Evolutionary conservation across 2,797 vertebrate species (phyloP).

Genomic region (Chiropotes sagulatus): DNA sequence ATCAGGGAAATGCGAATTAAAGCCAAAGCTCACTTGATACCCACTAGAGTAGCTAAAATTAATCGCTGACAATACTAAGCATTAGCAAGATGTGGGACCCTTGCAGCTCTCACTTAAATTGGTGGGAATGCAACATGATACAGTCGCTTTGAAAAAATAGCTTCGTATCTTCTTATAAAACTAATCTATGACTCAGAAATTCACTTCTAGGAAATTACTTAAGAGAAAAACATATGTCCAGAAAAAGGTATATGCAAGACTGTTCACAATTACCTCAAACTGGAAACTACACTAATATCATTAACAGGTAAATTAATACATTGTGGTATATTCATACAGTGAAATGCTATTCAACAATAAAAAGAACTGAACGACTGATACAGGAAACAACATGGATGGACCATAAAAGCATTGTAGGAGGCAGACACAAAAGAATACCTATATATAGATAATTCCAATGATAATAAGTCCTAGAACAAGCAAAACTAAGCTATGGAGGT

Average conservation of each 20-base stretch:
- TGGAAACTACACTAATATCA: background rate
- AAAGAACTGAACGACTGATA: background rate
- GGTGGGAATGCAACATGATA: background rate
- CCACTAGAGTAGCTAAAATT: background rate
- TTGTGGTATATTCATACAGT: background rate
- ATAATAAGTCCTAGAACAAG: background rate
- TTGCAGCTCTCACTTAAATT: background rate
- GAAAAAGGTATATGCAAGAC: background rate
- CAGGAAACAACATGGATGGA: background rate
- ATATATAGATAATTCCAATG: background rate
- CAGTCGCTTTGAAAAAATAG: background rate
- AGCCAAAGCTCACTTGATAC: background rate
- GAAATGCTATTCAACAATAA: constrained; percentile 4
- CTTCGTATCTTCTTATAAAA: background rate
- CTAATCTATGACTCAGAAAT: background rate
- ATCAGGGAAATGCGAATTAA: background rate
- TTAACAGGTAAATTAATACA: background rate
- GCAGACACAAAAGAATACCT: background rate
- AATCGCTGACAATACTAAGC: background rate
- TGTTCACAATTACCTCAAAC: background rate
- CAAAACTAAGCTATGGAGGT: background rate
- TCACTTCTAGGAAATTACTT: background rate
- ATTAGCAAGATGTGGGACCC: background rate
- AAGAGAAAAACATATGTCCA: background rate
- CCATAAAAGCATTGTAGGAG: background rate